Percentiles rank a stretch among this genome's conserved stretches.
Conservation (phyloP, 2,113 vertebrate species). For the Anolis sagrei region DNA sequence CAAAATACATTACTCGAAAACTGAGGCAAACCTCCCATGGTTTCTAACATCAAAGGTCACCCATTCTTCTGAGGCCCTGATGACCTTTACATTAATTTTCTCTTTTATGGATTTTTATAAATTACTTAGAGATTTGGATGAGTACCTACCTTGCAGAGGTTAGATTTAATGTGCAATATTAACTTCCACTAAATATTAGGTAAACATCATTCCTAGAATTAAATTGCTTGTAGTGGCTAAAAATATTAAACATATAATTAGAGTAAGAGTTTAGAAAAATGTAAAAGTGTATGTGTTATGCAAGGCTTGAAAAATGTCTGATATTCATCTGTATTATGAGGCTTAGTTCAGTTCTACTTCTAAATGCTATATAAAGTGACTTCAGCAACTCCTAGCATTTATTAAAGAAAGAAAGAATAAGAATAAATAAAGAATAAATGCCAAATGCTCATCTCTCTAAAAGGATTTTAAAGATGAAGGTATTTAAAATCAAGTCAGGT, state of each 20-base stretch:
- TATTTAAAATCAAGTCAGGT: too few relatives aligned
- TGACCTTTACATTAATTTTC: conserved; percentile 71
- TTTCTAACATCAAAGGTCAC: conserved; percentile 67
- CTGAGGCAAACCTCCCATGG: conserved; percentile 38
- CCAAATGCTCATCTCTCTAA: background rate
- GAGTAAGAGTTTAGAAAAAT: background rate
- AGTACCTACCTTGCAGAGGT: conserved; percentile 33
- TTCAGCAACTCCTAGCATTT: background rate
- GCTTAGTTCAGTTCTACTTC: background rate
- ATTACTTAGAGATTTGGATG: conserved; percentile 54
- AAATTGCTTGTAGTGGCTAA: conserved; percentile 1
- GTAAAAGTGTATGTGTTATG: background rate
- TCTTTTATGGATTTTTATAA: conserved; percentile 69
- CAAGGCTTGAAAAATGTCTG: background rate
- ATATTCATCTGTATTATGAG: rapidly evolving
- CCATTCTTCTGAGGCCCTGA: conserved; percentile 61
- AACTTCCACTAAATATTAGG: conserved; percentile 23
- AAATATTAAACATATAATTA: background rate
- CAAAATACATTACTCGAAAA: conserved; percentile 59
- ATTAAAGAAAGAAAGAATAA: background rate
- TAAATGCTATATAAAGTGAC: background rate
- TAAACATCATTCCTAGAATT: conserved; percentile 18
- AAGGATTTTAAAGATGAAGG: background rate
- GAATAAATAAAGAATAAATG: conserved; percentile 10
- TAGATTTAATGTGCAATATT: conserved; percentile 39